These are phyloP conservation scores for Pseudochaenichthys georgianus DNA, from an alignment of 2,797 vertebrate species.

Conservation along the genomic window DNA sequence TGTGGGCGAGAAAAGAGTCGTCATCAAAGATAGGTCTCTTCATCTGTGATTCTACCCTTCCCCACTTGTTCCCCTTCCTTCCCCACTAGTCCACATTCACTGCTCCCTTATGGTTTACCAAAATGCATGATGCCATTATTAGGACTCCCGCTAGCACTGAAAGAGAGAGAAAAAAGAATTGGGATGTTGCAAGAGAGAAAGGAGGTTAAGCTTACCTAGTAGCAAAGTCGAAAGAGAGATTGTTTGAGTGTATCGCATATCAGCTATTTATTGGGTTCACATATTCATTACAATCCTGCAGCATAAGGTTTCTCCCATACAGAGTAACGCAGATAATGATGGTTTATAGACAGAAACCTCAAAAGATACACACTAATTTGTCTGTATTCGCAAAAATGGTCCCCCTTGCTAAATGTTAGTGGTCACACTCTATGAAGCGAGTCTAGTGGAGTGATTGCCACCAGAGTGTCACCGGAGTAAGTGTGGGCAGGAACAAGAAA, in stretches of 20 bases:
- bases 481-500: slow-evolving; percentile 63
- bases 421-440: slow-evolving; percentile 24
- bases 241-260: neutral
- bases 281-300: slow-evolving; percentile 7
- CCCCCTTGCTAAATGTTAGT: slow-evolving; percentile 27
- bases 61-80: slow-evolving; percentile 20
- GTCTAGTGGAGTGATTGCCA: slow-evolving; percentile 46
- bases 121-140: slow-evolving; percentile 60
- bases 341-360: slow-evolving; percentile 15
- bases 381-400: slow-evolving; percentile 2
- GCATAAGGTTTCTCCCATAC: slow-evolving; percentile 24
- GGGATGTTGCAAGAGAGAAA: slow-evolving; percentile 23
- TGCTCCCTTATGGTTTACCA: slow-evolving; percentile 42
- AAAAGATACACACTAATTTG: slow-evolving; percentile 7
- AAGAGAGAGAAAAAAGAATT: slow-evolving; percentile 17
- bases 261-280: slow-evolving; percentile 17
- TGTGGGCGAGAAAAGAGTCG: slow-evolving; percentile 57
- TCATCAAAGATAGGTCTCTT: slow-evolving; percentile 53
- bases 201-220: slow-evolving; percentile 21
- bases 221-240: slow-evolving; percentile 9
- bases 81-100: slow-evolving; percentile 29
- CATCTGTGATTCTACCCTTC: slow-evolving; percentile 49
- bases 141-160: slow-evolving; percentile 25
- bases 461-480: slow-evolving; percentile 37
- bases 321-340: slow-evolving; percentile 7